Base-by-base conservation (phyloP, 2,113 vertebrate genomes). In the Lophochroa leadbeateri region DNA sequence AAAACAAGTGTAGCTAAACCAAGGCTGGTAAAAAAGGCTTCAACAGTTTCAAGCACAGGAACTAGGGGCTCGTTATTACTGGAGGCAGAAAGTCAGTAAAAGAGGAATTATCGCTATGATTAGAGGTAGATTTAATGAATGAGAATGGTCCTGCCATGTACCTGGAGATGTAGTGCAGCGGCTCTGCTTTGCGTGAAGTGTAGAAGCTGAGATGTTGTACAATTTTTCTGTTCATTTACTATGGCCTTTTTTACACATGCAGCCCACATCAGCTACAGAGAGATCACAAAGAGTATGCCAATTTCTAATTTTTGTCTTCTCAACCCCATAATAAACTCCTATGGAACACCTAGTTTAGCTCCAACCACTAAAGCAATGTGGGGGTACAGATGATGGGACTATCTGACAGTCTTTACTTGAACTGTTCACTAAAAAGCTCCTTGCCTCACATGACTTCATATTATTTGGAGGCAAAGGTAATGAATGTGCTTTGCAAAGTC, bases 181-280 rank as follows among this genome's bases (percentile, higher is more conserved):
- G 31, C 13, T 80, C 57, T 71, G 31, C 28, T 67, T 21, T 49
- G 12, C 2, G 0, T 8, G 11, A 8, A 0, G 1, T 10, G 4
- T 14, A 21, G 47, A 21, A 86, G 18, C n/a, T 61, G 71, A 21
- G 12, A 24, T 60, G 7, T 19, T 27, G 39, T 7, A 55, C 17
- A 23, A 14, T 25, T 63, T 63, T 65, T 47, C 46, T 3, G 2
- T 27, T 60, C 28, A 9, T 10, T 41, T 69, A 17, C 44, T 49
- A 43, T 0, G 2, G 44, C 14, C 8, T 10, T 35, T 33, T 57
- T 60, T 27, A 39, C 9, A 33, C 25, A 23, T 6, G 4, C 24
- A 72, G 49, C 23, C 29, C 35, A 13, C 33, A 57, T 15, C 33
- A 77, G 20, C 24, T 3, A 21, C 24, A 57, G 23, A 87, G 9